phyloP scores from a whole-genome alignment of 2,888 invertebrate genomes.

The Lasioglossum zephyrum region DNA sequence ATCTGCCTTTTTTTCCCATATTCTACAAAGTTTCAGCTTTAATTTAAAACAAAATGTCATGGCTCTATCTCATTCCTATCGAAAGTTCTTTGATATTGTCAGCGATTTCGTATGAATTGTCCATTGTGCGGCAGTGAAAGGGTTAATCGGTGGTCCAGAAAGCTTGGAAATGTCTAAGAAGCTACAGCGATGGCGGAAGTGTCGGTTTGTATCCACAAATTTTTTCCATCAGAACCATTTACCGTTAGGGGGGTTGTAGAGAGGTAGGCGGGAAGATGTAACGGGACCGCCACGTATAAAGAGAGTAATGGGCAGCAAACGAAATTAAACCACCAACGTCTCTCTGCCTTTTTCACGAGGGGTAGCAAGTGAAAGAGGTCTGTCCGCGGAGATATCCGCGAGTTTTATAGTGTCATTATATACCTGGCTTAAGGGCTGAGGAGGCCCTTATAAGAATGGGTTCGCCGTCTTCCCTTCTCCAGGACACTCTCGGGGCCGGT shows the following conservation, averaged over 20 bases:
- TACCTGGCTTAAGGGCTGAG: slow-evolving; percentile 62
- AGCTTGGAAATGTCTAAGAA: neutral
- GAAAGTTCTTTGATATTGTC: too few species aligned
- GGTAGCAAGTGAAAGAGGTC: slow-evolving; percentile 45
- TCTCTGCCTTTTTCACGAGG: slow-evolving; percentile 37
- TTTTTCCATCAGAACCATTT: neutral
- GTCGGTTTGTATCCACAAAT: neutral
- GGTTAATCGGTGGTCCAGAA: neutral
- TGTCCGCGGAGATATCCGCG: slow-evolving; percentile 55
- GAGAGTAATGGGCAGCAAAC: slow-evolving; percentile 49
- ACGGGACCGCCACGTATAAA: slow-evolving; percentile 33
- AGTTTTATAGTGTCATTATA: slow-evolving; percentile 66
- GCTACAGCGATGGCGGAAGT: neutral
- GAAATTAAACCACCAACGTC: slow-evolving; percentile 56
- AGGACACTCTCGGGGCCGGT: slow-evolving; percentile 86
- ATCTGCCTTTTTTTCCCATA: too few species aligned
- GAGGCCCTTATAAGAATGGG: slow-evolving; percentile 85
- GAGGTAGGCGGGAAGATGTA: neutral
- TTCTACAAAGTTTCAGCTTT: too few species aligned
- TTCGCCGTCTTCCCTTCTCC: slow-evolving; percentile 87
- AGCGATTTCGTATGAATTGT: too few species aligned
- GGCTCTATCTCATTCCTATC: too few species aligned
- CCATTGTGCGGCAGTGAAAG: too few species aligned
- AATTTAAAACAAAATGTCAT: too few species aligned
- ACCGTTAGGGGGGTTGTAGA: neutral